Conservation (phyloP, 1,140 invertebrate species). For the Drosophila teissieri region DNA sequence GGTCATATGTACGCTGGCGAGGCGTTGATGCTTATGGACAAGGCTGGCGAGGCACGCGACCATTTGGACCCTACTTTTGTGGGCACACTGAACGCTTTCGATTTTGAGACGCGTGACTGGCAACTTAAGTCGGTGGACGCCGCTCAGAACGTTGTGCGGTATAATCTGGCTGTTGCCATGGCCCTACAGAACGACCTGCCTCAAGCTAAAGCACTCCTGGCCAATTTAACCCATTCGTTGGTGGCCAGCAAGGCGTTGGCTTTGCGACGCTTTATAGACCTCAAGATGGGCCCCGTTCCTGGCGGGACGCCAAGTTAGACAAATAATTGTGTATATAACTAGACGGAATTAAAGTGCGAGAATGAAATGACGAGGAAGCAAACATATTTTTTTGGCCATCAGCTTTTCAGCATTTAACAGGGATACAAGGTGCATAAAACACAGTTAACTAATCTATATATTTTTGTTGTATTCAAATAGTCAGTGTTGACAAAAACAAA, state of each 20-base stretch:
- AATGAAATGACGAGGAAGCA: not conserved
- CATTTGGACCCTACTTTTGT: slow-evolving; percentile 93
- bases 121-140: slow-evolving; percentile 88
- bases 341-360: slow-evolving; percentile 50
- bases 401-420: not conserved
- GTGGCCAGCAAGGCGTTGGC: slow-evolving; percentile 88
- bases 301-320: slow-evolving; percentile 46
- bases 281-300: slow-evolving; percentile 33
- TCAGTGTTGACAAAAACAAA: too few species aligned
- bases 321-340: slow-evolving; percentile 74
- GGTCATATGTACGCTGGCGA: slow-evolving; percentile 96
- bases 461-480: too few species aligned
- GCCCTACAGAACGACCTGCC: slow-evolving; percentile 91
- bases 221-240: slow-evolving; percentile 88
- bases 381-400: too few species aligned
- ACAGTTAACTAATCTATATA: too few species aligned
- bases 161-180: slow-evolving; percentile 92
- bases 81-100: slow-evolving; percentile 85
- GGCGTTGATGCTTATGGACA: slow-evolving; percentile 93
- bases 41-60: slow-evolving; percentile 92
- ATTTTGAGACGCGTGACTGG: slow-evolving; percentile 87
- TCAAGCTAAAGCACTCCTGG: slow-evolving; percentile 89
- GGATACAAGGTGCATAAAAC: not conserved
- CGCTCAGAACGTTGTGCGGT: slow-evolving; percentile 89
- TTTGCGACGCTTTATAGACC: slow-evolving; percentile 90